These are phyloP conservation scores for Melipona bicolor DNA, from an alignment of 2,888 invertebrate species.

Conservation along the genomic window DNA sequence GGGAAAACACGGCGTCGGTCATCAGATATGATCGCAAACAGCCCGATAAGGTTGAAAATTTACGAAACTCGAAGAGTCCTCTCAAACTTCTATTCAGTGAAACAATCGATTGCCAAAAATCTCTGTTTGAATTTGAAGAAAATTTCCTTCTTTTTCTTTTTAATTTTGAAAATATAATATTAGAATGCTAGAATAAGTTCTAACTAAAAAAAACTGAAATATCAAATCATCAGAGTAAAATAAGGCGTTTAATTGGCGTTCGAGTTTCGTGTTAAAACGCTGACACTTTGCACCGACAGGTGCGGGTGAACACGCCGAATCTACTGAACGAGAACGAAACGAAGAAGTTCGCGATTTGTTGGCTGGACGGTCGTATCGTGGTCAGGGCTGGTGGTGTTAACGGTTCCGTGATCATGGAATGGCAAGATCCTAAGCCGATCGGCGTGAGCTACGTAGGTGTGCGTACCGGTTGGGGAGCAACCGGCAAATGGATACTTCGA, in stretches of 20 bases:
- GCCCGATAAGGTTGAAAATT: slow-evolving; percentile 86
- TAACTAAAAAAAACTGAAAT: not conserved
- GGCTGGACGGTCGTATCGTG: slow-evolving; percentile 86
- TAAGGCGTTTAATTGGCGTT: not conserved
- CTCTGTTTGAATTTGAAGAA: not conserved
- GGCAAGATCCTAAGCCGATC: slow-evolving; percentile 87
- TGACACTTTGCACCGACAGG: slow-evolving; percentile 80
- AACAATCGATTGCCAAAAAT: not conserved
- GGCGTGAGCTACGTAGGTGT: slow-evolving; percentile 87
- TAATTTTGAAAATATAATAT: too few species aligned
- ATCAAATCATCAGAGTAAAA: not conserved
- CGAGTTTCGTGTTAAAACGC: slow-evolving; percentile 25
- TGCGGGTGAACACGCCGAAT: slow-evolving; percentile 86
- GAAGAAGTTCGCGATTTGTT: slow-evolving; percentile 86
- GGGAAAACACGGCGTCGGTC: slow-evolving; percentile 88
- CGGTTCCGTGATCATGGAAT: slow-evolving; percentile 86
- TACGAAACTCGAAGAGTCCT: slow-evolving; percentile 1
- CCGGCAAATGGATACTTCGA: slow-evolving; percentile 87
- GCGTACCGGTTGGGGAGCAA: slow-evolving; percentile 88
- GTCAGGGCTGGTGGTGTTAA: slow-evolving; percentile 85
- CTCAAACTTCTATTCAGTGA: not conserved
- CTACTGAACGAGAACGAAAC: slow-evolving; percentile 86
- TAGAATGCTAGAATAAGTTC: not conserved
- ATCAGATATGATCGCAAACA: slow-evolving; percentile 87
- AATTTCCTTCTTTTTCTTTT: not conserved